Base-by-base conservation (phyloP, 2,113 vertebrate species). In the Nannospalax galili region DNA sequence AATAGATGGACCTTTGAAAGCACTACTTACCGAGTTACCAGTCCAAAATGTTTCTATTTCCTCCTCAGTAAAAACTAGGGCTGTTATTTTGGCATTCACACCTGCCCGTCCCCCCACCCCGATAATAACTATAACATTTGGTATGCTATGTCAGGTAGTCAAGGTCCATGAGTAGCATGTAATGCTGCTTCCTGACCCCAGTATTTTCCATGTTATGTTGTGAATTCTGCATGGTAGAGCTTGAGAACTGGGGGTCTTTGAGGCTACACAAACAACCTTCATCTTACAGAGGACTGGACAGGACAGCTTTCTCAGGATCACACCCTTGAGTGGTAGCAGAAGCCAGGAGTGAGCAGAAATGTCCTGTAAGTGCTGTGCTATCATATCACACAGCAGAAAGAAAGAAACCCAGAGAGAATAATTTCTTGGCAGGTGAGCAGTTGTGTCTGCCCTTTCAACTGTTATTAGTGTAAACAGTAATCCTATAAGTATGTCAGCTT, bases 381-480 rank as follows among this genome's bases (percentile, higher is more conserved):
- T 80, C 78, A 11, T 2, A 58, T 26, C 79, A 62, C 60, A 60
- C 70, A 64, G 75, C 1, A 1, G 48, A 42, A 79, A 62, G 74
- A 42, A 79, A 62, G 74, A 93, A 40, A 58, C 79, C 88, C 77
- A 85, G 94, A 85, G 95, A 86, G 82, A 90, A 91, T 96, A 82
- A 35, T 93, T 93, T 93, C 94, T 97, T 98, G 94, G 89, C 93
- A 93, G 91, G 82, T 94, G 89, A 97, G 81, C 74, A 81, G 58
- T n/a, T 64, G 35, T 95, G 11, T 79, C 91, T 90, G 69, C 84
- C 87, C 40, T 5, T 97, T 94, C 90, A 91, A 88, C 58, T 62
- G 24, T 88, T 93, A 90, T 9, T 96, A 79, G 77, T 95, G 79
- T 28, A 91, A 97, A 95, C 30, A 26, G 87, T 96, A 97, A 96